Percentiles rank a stretch among this genome's conserved stretches.
Evolutionary conservation across 2,888 invertebrate genomes (phyloP).

Genomic region (Strigamia maritima): DNA sequence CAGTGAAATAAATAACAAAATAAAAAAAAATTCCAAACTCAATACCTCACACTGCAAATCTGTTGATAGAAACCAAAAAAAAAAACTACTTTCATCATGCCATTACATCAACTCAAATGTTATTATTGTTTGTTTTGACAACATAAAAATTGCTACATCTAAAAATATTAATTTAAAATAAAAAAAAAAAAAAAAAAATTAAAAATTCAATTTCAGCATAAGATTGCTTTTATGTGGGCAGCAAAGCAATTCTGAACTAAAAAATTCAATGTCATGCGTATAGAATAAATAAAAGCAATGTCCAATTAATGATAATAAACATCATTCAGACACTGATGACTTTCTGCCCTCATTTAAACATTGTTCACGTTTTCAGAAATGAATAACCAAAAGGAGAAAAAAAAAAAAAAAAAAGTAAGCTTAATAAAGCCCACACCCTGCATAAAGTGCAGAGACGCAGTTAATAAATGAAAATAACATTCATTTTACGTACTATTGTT

Average conservation of each 20-base stretch:
- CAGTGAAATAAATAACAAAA: too few species aligned
- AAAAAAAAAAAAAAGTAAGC: neutral
- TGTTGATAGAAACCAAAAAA: too few species aligned
- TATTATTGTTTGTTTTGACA: neutral
- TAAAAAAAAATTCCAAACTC: too few species aligned
- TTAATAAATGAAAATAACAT: neutral
- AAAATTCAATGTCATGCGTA: neutral
- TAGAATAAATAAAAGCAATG: neutral
- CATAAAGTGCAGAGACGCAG: neutral
- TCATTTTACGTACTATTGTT: neutral
- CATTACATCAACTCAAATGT: neutral
- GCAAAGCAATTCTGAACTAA: neutral
- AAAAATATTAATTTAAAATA: too few species aligned
- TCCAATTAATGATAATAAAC: constrained; percentile 10
- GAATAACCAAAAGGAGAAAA: too few species aligned
- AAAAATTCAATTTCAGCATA: neutral
- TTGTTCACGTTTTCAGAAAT: neutral
- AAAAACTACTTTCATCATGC: too few species aligned
- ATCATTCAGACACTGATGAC: neutral
- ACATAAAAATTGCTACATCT: neutral
- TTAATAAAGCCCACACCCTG: neutral
- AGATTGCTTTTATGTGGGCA: neutral
- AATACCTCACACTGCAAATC: too few species aligned
- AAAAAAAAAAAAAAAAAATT: neutral
- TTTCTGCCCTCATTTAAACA: neutral